Conservation (phyloP, 2,113 vertebrate species). For the Vidua chalybeata region DNA sequence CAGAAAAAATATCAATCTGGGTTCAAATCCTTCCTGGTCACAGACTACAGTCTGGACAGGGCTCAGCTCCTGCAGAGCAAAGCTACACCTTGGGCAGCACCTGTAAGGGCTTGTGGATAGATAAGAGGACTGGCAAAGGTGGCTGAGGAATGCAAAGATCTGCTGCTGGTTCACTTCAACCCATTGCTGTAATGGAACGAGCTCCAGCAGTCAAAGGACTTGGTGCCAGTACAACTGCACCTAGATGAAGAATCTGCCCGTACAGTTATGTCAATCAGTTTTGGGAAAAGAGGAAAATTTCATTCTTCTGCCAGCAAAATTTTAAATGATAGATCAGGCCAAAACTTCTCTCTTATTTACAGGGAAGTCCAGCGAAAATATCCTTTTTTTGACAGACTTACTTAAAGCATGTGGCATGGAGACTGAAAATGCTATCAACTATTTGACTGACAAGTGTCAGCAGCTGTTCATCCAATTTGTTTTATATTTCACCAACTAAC, state of each 20-base stretch:
- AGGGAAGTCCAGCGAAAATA: constrained; percentile 65
- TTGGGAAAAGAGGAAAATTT: constrained; percentile 31
- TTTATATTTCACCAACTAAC: constrained; percentile 68
- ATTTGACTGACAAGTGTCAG: constrained; percentile 75
- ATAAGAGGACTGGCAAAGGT: neutral
- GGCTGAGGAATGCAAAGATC: neutral
- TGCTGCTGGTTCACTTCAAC: constrained; percentile 6
- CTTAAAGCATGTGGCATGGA: constrained; percentile 69
- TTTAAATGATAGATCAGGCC: constrained; percentile 61
- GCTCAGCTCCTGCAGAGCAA: neutral
- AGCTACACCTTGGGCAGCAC: neutral
- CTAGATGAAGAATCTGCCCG: constrained; percentile 51
- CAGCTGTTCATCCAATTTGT: constrained; percentile 73
- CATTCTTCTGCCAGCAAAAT: constrained; percentile 61
- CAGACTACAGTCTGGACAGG: neutral
- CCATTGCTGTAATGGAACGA: neutral
- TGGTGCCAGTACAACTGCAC: constrained; percentile 54
- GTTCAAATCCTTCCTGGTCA: neutral
- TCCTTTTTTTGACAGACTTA: constrained; percentile 66
- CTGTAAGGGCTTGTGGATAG: neutral
- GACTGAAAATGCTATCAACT: constrained; percentile 72
- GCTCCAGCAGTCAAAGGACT: constrained; percentile 52
- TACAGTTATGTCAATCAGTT: constrained; percentile 58
- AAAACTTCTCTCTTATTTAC: constrained; percentile 69
- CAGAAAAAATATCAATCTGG: neutral